Conservation (phyloP, 1,140 invertebrate genomes). For the Camponotus pennsylvanicus region DNA sequence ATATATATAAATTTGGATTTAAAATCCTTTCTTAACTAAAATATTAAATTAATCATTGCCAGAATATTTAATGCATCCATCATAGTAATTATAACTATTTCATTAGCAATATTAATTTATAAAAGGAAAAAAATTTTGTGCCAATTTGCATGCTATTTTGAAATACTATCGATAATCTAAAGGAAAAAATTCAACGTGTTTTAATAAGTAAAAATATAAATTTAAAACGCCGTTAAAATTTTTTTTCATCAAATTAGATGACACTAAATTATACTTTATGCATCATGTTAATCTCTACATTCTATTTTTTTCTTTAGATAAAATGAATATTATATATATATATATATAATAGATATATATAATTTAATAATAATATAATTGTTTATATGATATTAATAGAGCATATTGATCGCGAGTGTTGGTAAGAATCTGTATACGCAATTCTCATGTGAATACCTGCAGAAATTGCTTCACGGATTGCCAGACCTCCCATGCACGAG, state of each 20-base stretch:
- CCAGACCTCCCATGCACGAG: constrained; percentile 26
- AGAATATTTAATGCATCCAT: background rate
- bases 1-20: too few species aligned
- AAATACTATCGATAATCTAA: constrained; percentile 6
- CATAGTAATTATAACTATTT: background rate
- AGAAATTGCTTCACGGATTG: constrained; percentile 55
- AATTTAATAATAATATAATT: constrained; percentile 11
- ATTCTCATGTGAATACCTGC: constrained; percentile 19
- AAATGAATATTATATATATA: background rate
- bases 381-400: background rate
- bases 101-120: background rate
- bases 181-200: background rate
- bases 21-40: too few species aligned
- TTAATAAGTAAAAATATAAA: background rate
- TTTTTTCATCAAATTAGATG: background rate
- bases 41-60: too few species aligned
- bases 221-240: background rate
- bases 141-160: background rate
- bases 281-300: background rate
- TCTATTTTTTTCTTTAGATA: too few species aligned
- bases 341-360: background rate
- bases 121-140: background rate
- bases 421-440: constrained; percentile 31
- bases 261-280: background rate
- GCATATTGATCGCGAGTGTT: constrained; percentile 20